Percentiles rank a stretch among this genome's conserved stretches.
Evolutionary conservation across 2,797 vertebrate species (phyloP).

Genomic region (Enteromius viviparus): DNA sequence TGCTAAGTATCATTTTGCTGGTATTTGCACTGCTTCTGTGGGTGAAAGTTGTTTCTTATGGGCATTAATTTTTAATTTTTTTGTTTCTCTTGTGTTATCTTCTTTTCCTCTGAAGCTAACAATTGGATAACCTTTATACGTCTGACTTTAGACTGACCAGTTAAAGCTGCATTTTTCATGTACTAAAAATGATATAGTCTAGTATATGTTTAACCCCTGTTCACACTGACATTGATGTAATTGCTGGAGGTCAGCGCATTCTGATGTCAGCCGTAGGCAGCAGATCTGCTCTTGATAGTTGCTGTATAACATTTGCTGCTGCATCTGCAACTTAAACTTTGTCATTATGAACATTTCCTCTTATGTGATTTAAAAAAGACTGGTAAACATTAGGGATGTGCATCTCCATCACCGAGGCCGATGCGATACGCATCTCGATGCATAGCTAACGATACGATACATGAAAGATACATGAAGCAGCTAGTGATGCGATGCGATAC

Average conservation of each 20-base stretch:
- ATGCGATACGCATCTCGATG: no score
- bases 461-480: no score
- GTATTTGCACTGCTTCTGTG: background rate
- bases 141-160: background rate
- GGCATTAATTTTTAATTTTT: background rate
- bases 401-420: no score
- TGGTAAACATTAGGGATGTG: no score
- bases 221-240: background rate
- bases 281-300: background rate
- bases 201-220: background rate
- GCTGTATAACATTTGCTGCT: background rate
- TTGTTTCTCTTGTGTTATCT: background rate
- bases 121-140: background rate
- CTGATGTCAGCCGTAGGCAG: background rate
- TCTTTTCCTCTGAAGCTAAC: background rate
- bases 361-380: background rate
- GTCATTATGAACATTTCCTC: background rate
- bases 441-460: no score
- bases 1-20: background rate
- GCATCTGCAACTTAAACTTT: background rate
- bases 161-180: conserved; percentile 1
- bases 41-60: background rate
- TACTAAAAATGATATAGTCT: background rate
- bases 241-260: background rate
- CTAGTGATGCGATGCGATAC: no score